These are phyloP conservation scores for Drosophila antonietae DNA, from an alignment of 2,888 invertebrate genomes.

Conservation along the genomic window DNA sequence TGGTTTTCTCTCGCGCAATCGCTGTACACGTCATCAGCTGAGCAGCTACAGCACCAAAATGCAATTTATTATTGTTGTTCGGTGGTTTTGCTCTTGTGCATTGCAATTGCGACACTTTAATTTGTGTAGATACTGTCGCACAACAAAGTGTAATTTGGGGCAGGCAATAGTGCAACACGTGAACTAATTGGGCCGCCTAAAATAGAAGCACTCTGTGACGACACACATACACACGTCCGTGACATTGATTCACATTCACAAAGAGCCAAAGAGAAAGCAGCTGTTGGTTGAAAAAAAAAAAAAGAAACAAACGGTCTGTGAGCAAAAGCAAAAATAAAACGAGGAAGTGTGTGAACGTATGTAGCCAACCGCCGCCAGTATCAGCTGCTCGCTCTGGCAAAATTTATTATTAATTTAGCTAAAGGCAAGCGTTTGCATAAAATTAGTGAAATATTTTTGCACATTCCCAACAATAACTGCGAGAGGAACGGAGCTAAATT, in stretches of 20 bases:
- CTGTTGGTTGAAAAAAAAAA: conserved; percentile 20
- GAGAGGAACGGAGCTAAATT: conserved; percentile 8
- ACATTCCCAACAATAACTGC: conserved; percentile 31
- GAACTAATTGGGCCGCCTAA: conserved; percentile 44
- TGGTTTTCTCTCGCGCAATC: conserved; percentile 58
- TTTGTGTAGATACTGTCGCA: conserved; percentile 26
- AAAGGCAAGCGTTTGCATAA: conserved; percentile 21
- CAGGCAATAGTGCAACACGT: conserved; percentile 52
- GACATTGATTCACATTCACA: conserved; percentile 75
- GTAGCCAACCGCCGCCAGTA: conserved; percentile 38
- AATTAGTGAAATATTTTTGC: conserved; percentile 16
- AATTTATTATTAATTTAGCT: conserved; percentile 52
- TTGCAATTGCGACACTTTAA: conserved; percentile 38
- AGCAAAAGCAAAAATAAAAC: conserved; percentile 63
- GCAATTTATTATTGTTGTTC: conserved; percentile 51
- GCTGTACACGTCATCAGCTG: conserved; percentile 76
- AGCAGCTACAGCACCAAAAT: conserved; percentile 30
- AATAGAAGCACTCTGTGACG: conserved; percentile 43
- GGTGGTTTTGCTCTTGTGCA: conserved; percentile 31
- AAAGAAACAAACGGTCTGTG: conserved; percentile 16
- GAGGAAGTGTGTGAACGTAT: conserved; percentile 57
- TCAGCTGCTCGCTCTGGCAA: conserved; percentile 68
- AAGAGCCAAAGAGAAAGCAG: conserved; percentile 43
- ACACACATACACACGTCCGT: conserved; percentile 46
- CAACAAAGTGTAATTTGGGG: conserved; percentile 42